Evolutionary conservation across 1,140 invertebrate genomes (phyloP).

Genomic region (Hypsibius dujardini): DNA sequence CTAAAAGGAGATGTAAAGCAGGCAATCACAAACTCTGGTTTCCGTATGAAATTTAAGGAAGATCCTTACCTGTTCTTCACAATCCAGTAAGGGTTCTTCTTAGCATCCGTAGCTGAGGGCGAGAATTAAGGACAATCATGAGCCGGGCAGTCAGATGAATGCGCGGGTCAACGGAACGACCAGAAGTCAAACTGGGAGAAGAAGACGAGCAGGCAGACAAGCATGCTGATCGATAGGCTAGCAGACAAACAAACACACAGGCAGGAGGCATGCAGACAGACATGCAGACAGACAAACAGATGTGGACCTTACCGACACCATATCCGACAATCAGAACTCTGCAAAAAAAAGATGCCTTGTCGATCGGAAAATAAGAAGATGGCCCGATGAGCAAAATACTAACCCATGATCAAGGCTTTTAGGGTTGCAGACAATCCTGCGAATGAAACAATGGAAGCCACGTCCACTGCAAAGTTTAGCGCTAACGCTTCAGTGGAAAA

Average conservation of each 20-base stretch:
- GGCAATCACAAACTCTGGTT: neutral
- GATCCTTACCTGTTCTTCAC: constrained; percentile 50
- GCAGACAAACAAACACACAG: too few relatives aligned
- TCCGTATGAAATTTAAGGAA: neutral
- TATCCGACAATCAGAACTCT: constrained; percentile 79
- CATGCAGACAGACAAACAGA: too few relatives aligned
- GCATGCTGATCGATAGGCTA: too few relatives aligned
- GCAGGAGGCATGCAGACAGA: too few relatives aligned
- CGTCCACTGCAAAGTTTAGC: neutral
- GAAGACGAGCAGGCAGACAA: too few relatives aligned
- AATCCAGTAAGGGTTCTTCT: constrained; percentile 69
- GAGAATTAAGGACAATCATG: constrained; percentile 18
- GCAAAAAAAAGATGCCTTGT: constrained; percentile 27
- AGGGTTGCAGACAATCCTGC: constrained; percentile 52
- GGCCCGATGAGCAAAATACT: neutral
- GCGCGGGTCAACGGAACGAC: neutral
- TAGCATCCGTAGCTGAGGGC: constrained; percentile 33
- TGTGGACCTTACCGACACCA: constrained; percentile 45
- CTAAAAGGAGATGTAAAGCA: constrained; percentile 33
- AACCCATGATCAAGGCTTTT: constrained; percentile 55
- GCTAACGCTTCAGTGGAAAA: too few relatives aligned
- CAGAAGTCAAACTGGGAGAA: too few relatives aligned
- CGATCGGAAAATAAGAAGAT: neutral
- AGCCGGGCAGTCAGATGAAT: constrained; percentile 14
- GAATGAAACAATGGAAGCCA: neutral